Evolutionary conservation across 2,888 invertebrate genomes (phyloP), one percentile per base, ranked within the genome.

Genomic region (Agrypnus murinus): DNA sequence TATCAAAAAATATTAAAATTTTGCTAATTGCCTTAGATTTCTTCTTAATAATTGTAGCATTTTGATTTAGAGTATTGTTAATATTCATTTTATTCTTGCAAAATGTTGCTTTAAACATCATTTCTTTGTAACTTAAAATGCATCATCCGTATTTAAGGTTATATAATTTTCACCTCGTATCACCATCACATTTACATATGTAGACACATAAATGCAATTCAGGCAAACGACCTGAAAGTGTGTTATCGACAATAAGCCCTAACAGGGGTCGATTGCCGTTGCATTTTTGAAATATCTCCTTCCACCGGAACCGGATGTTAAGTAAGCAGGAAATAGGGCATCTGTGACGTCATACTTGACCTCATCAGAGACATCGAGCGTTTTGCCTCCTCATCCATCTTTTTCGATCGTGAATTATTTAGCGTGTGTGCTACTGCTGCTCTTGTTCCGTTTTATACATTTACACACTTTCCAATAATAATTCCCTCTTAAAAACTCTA

Each of bases 301-400:
- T 66, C 65, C 48, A 68, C 71, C 76, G 74, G 74, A 74, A 76
- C 75, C 72, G 76, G 76, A 74, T 68, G 69, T 74, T 72, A 68
- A 57, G 59, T 60, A 72, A 76, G 75, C 76, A 75, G 79, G 79
- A 80, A 78, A 77, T 79, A 78, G 79, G 79, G 75, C 79, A 79
- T 74, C 64, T 66, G 69, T 77, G 78, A 77, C 79, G 78, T 79
- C 79, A 79, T 65, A 65, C 59, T 57, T 75, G 77, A 75, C 77
- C 77, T 75, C 75, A 73, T 75, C 66, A 62, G 59, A 58, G 53
- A 69, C 6, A 36, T 36, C 2, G 17, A n/a, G 40, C 40, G 12
- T 19, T 8, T 55, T 31, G 15, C 17, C 50, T 48, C n/a, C n/a
- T n/a, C 12, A 31, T 14, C 31, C 31, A 10, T 10, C 53, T n/a